Percentiles rank a stretch among this genome's conserved stretches.
These are phyloP conservation scores for Oreohelix idahoensis DNA, from an alignment of 1,140 invertebrate genomes.

Conservation along the genomic window DNA sequence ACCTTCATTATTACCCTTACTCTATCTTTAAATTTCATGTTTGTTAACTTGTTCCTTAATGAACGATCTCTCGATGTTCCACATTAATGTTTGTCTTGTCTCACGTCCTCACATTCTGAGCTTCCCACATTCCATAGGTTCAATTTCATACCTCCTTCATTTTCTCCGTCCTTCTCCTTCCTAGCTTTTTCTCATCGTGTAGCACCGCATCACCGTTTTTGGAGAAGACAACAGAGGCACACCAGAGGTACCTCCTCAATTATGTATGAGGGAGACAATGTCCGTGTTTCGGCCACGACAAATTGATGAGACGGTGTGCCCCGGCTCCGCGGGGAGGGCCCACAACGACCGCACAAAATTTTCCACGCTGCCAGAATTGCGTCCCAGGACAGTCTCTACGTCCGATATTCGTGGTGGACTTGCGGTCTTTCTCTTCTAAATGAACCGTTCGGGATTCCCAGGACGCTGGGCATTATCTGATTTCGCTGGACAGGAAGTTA, in stretches of 20 bases:
- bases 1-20: too few relatives aligned
- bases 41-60: too few relatives aligned
- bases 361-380: neutral
- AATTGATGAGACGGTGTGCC: constrained; percentile 22
- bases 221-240: neutral
- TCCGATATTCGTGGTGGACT: neutral
- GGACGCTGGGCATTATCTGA: neutral
- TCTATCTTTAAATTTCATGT: too few relatives aligned
- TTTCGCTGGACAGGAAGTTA: constrained; percentile 11
- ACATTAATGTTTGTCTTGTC: too few relatives aligned
- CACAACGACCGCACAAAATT: neutral
- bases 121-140: too few relatives aligned
- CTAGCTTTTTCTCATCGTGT: neutral
- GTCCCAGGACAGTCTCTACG: neutral
- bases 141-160: too few relatives aligned
- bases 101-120: too few relatives aligned
- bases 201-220: neutral
- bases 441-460: neutral
- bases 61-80: too few relatives aligned
- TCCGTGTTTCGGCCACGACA: neutral
- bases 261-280: constrained; percentile 17
- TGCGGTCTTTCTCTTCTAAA: neutral
- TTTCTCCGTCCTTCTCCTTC: neutral
- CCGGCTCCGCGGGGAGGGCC: neutral
- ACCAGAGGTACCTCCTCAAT: constrained; percentile 25